phyloP scores from a whole-genome alignment of 2,888 invertebrate species.

The Eupithecia exiguata region DNA sequence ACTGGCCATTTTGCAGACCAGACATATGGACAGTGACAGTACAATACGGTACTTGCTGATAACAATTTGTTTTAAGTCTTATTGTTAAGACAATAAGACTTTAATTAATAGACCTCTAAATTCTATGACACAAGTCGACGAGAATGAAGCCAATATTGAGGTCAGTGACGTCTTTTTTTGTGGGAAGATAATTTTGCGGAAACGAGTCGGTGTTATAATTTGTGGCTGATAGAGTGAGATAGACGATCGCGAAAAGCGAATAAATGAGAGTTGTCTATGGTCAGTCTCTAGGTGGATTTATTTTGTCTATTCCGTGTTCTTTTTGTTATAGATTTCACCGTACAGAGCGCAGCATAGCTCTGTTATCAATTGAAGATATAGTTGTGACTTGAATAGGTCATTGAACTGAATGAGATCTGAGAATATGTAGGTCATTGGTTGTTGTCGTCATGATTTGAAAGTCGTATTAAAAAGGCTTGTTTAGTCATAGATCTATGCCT shows the following conservation, averaged over 20 bases:
- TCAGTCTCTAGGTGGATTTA: slow-evolving; percentile 48
- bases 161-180: slow-evolving; percentile 80
- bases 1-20: slow-evolving; percentile 60
- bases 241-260: slow-evolving; percentile 42
- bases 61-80: slow-evolving; percentile 38
- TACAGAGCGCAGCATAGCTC: not conserved
- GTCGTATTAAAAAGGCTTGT: too few species aligned
- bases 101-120: slow-evolving; percentile 33
- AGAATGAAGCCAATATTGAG: slow-evolving; percentile 63
- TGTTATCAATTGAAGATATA: not conserved
- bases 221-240: slow-evolving; percentile 50
- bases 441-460: not conserved
- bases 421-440: not conserved
- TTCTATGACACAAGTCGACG: slow-evolving; percentile 46
- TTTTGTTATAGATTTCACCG: not conserved
- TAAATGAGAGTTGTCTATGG: slow-evolving; percentile 58
- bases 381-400: slow-evolving; percentile 10
- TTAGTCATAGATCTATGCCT: too few species aligned
- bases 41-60: slow-evolving; percentile 42
- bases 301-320: slow-evolving; percentile 8
- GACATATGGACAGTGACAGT: slow-evolving; percentile 47
- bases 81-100: not conserved
- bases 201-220: slow-evolving; percentile 56
- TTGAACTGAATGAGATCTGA: not conserved
- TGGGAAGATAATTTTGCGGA: slow-evolving; percentile 67